A percentile compares a stretch with the other conserved stretches of the same genome.
Conservation (phyloP, 1,140 invertebrate genomes). For the Saccostrea echinata region DNA sequence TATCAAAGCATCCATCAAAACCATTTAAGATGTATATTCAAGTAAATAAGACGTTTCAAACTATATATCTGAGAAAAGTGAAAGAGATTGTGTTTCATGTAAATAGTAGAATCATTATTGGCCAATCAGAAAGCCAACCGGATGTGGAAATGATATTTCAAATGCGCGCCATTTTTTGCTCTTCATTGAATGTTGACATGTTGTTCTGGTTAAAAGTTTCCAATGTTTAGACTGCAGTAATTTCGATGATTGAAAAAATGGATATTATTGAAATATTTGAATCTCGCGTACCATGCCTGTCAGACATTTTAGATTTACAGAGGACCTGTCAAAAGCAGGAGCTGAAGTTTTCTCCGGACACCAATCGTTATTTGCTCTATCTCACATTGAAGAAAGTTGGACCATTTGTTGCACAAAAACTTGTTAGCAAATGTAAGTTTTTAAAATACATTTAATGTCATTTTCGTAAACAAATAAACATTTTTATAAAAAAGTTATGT, state of each 20-base stretch:
- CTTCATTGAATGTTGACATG: neutral
- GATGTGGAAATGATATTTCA: neutral
- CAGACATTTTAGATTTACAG: constrained; percentile 70
- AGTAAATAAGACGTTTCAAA: too few species aligned
- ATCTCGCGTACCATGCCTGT: constrained; percentile 68
- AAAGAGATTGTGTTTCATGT: neutral
- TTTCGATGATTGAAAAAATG: neutral
- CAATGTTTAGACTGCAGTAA: neutral
- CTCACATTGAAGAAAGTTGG: constrained; percentile 72
- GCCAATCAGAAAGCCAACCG: constrained; percentile 1
- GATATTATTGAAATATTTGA: constrained; percentile 57
- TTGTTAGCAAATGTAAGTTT: constrained; percentile 74
- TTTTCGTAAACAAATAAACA: too few species aligned
- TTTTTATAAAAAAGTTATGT: too few species aligned
- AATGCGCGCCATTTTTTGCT: constrained; percentile 29
- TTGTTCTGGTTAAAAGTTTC: neutral
- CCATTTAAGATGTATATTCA: too few species aligned
- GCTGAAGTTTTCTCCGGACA: constrained; percentile 71
- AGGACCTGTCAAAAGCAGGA: constrained; percentile 64
- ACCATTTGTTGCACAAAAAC: constrained; percentile 70
- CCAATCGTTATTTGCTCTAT: constrained; percentile 72
- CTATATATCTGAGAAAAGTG: too few species aligned
- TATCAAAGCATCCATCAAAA: too few species aligned
- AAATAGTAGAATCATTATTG: neutral
- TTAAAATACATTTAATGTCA: too few species aligned